A percentile compares a stretch with the other conserved stretches of the same genome.
phyloP scores from a whole-genome alignment of 2,797 vertebrate genomes.

The Crax fasciolata region DNA sequence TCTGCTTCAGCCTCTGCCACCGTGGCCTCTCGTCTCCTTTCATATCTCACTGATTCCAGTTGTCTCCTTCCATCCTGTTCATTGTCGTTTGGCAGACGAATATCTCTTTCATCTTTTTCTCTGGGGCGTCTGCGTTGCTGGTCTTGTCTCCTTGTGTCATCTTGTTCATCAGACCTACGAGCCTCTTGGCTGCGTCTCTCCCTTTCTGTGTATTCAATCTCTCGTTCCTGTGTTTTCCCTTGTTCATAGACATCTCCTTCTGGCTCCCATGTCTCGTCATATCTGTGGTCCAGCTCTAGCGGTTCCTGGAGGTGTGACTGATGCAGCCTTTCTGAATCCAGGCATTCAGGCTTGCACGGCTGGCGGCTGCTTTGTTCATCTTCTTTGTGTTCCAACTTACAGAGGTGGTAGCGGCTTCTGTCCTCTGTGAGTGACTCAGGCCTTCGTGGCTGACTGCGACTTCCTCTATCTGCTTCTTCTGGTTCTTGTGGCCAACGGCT shows the following conservation, averaged over 20 bases:
- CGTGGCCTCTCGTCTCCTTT: fast-evolving
- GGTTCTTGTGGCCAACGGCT: background rate
- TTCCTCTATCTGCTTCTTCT: background rate
- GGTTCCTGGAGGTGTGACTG: background rate
- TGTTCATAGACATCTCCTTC: fast-evolving
- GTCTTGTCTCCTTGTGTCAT: fast-evolving
- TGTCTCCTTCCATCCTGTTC: fast-evolving
- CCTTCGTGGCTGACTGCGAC: background rate
- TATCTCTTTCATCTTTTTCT: background rate
- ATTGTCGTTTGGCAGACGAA: fast-evolving
- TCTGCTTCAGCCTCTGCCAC: too few relatives aligned
- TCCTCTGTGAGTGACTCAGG: background rate
- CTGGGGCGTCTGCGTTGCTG: fast-evolving
- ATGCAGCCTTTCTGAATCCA: fast-evolving
- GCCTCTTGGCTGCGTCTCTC: fast-evolving
- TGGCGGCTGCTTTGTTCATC: fast-evolving
- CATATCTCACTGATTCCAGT: fast-evolving
- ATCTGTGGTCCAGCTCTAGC: background rate
- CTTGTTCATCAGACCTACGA: fast-evolving
- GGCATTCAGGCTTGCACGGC: fast-evolving
- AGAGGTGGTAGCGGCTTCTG: background rate
- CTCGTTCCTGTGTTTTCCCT: fast-evolving
- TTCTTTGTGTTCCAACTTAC: background rate
- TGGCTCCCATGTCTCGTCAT: fast-evolving
- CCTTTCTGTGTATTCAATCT: fast-evolving